phyloP scores from a whole-genome alignment of 2,797 vertebrate species.

The Pseudochromis fuscus region DNA sequence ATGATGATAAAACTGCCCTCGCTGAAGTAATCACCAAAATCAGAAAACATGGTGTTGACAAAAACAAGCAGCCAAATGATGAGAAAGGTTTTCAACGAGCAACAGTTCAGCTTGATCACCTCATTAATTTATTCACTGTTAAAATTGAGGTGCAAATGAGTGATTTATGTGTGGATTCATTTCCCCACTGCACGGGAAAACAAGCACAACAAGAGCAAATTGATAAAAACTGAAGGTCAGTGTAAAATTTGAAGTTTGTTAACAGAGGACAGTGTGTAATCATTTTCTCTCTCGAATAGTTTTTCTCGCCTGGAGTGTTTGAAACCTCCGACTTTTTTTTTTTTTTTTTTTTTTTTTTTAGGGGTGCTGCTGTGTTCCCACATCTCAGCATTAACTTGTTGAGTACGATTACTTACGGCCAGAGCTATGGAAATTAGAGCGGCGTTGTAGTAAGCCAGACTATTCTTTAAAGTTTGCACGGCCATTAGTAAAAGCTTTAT shows the following conservation, averaged over 20 bases:
- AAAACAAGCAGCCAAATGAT: not conserved
- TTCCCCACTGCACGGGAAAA: not conserved
- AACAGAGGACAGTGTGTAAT: not conserved
- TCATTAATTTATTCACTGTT: not conserved
- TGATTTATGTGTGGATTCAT: not conserved
- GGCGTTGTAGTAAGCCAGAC: conserved; percentile 23
- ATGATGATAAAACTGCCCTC: not conserved
- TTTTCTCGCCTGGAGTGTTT: not conserved
- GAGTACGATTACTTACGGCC: conserved; percentile 3
- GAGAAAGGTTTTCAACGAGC: not conserved
- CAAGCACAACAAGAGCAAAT: not conserved
- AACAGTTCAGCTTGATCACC: not conserved
- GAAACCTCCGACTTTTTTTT: not conserved
- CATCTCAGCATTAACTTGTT: conserved; percentile 2
- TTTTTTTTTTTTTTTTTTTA: too few species aligned
- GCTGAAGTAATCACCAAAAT: not conserved
- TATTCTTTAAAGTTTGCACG: conserved; percentile 30
- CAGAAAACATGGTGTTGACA: not conserved
- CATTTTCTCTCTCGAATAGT: not conserved
- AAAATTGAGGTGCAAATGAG: not conserved
- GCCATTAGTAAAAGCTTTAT: conserved; percentile 51
- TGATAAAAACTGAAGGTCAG: not conserved
- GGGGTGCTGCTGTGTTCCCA: conserved; percentile 9
- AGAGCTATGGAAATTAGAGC: conserved; percentile 41
- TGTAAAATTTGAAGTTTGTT: not conserved